phyloP scores from a whole-genome alignment of 2,888 invertebrate species.

The Oscheius myriophilus region DNA sequence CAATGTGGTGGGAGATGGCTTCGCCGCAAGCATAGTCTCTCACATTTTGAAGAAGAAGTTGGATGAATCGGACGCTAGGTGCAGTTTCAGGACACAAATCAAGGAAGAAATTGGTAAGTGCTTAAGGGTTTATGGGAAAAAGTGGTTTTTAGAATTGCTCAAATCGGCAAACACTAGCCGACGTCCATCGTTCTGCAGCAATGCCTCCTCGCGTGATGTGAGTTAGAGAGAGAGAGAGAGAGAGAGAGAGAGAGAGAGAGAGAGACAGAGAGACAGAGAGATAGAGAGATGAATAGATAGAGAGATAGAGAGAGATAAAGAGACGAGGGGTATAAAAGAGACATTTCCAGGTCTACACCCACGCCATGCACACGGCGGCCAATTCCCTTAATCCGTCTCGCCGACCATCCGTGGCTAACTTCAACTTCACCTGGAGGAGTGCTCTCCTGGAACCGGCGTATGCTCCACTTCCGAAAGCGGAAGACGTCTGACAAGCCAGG shows the following conservation, averaged over 20 bases:
- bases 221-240: no score
- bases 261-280: no score
- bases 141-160: constrained; percentile 44
- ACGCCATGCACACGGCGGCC: constrained; percentile 33
- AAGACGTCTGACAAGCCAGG: constrained; percentile 41
- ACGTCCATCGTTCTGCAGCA: constrained; percentile 50
- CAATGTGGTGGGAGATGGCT: constrained; percentile 69
- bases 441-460: constrained; percentile 43
- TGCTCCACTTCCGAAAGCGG: constrained; percentile 48
- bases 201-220: constrained; percentile 33
- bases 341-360: constrained; percentile 12
- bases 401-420: constrained; percentile 36
- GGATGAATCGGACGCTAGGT: constrained; percentile 57
- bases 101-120: constrained; percentile 61
- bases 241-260: no score
- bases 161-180: constrained; percentile 57
- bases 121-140: not conserved
- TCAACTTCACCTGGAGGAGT: constrained; percentile 40
- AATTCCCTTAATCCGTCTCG: constrained; percentile 45
- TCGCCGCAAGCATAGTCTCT: constrained; percentile 62
- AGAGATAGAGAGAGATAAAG: no score
- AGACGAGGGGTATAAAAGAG: not conserved
- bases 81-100: constrained; percentile 62
- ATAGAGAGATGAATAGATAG: no score
- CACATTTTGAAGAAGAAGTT: constrained; percentile 55